Percentiles rank a stretch among this genome's conserved stretches.
These are phyloP conservation scores for Homarus gammarus DNA, from an alignment of 2,888 invertebrate species.

Conservation along the genomic window DNA sequence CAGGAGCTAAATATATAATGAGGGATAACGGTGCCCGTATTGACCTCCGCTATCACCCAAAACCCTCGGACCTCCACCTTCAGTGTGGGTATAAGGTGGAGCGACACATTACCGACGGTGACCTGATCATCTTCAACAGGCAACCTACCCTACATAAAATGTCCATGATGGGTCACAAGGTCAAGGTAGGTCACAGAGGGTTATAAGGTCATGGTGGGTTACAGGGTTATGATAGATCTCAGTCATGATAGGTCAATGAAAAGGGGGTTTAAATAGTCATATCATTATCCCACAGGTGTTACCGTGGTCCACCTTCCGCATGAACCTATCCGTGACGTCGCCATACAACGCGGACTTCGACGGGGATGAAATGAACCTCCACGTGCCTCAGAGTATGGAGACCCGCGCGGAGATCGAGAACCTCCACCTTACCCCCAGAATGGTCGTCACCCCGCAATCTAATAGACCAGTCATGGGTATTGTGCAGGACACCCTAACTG, in stretches of 20 bases:
- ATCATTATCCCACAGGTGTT: conserved; percentile 88
- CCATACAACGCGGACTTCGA: conserved; percentile 99
- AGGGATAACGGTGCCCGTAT: conserved; percentile 99
- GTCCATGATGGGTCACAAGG: conserved; percentile 99
- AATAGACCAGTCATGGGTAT: conserved; percentile 99
- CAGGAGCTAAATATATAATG: conserved; percentile 99
- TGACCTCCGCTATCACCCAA: conserved; percentile 98
- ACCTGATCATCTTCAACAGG: conserved; percentile 98
- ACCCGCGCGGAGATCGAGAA: conserved; percentile 98
- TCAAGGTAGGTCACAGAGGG: conserved; percentile 84
- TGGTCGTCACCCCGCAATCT: conserved; percentile 96
- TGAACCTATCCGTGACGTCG: conserved; percentile 97
- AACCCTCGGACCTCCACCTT: conserved; percentile 96
- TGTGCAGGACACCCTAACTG: conserved; percentile 98
- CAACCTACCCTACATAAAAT: conserved; percentile 99
- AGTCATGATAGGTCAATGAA: too few species aligned
- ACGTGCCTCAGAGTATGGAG: conserved; percentile 99
- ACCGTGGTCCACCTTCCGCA: conserved; percentile 99
- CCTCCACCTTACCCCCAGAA: conserved; percentile 96
- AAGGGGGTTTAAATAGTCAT: too few species aligned
- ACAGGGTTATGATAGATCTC: too few species aligned
- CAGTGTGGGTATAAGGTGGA: conserved; percentile 97
- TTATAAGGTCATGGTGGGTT: too few species aligned
- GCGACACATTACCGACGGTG: conserved; percentile 97
- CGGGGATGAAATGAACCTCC: conserved; percentile 99